These are phyloP conservation scores for Latrodectus elegans DNA, from an alignment of 2,888 invertebrate species.

Conservation along the genomic window DNA sequence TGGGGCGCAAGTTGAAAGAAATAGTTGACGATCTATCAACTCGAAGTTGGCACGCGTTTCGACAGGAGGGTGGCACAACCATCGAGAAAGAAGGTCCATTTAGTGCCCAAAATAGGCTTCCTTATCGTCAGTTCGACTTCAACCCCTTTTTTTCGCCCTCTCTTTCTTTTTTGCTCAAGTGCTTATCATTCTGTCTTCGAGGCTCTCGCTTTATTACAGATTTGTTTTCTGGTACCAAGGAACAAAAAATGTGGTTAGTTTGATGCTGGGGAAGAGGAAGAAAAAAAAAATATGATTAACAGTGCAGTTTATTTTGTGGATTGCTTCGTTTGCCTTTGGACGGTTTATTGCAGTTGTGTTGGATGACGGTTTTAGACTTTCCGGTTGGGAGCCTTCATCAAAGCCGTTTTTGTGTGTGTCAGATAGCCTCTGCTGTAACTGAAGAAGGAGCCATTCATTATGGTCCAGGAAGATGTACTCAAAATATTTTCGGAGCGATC, in stretches of 20 bases:
- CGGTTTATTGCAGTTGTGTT: constrained; percentile 11
- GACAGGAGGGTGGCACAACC: constrained; percentile 16
- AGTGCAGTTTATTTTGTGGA: neutral
- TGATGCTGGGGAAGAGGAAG: neutral
- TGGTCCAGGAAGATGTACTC: neutral
- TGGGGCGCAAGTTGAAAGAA: constrained; percentile 33
- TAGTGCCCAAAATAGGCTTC: constrained; percentile 47
- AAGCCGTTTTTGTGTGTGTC: neutral
- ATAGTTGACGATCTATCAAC: constrained; percentile 57
- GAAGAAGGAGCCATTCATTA: neutral
- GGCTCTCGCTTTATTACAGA: neutral
- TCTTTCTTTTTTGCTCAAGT: neutral
- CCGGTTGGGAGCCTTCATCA: constrained; percentile 13
- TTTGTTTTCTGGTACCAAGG: neutral
- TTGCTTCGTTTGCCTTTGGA: neutral
- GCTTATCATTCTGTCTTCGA: constrained; percentile 26
- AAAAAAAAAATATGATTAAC: neutral
- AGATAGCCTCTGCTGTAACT: neutral
- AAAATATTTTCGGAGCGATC: no score
- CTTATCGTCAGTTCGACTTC: constrained; percentile 24
- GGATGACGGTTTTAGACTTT: constrained; percentile 35
- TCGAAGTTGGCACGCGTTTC: constrained; percentile 45
- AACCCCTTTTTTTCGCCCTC: constrained; percentile 6
- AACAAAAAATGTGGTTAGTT: neutral
- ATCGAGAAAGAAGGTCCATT: constrained; percentile 6